These are phyloP conservation scores for Eubasilissa regina DNA, from an alignment of 1,140 invertebrate species.

Conservation along the genomic window DNA sequence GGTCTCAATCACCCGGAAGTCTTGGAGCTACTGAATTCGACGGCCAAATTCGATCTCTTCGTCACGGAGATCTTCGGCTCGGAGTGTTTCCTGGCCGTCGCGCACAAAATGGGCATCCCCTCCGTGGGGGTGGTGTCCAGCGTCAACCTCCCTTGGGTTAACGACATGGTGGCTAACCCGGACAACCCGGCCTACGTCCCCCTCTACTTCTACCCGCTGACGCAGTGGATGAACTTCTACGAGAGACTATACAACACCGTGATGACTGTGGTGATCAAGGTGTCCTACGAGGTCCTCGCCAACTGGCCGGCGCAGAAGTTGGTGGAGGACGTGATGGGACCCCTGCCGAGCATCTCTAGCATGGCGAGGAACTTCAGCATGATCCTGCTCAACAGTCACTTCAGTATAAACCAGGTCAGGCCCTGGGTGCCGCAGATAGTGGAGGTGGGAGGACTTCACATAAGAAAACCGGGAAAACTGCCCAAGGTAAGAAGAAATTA, in stretches of 20 bases:
- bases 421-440: conserved; percentile 74
- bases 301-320: conserved; percentile 62
- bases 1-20: conserved; percentile 66
- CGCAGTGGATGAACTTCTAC: conserved; percentile 74
- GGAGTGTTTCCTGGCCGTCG: conserved; percentile 74
- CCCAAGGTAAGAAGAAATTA: conserved; percentile 65
- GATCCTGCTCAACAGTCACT: conserved; percentile 77
- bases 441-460: conserved; percentile 75
- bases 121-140: conserved; percentile 74
- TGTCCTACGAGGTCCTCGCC: conserved; percentile 52
- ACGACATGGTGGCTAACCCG: conserved; percentile 76
- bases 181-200: conserved; percentile 76
- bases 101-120: conserved; percentile 73
- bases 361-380: conserved; percentile 75
- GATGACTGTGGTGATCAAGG: conserved; percentile 57
- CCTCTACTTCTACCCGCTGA: conserved; percentile 72
- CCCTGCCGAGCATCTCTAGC: conserved; percentile 69
- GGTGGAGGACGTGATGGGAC: conserved; percentile 69
- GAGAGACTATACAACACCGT: conserved; percentile 74
- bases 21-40: conserved; percentile 64
- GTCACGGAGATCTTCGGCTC: conserved; percentile 80
- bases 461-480: conserved; percentile 66
- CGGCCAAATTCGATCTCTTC: conserved; percentile 76
- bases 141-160: conserved; percentile 76
- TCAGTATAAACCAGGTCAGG: conserved; percentile 74